Conservation (phyloP, 1,140 invertebrate genomes). For the Stegodyphus mimosarum region DNA sequence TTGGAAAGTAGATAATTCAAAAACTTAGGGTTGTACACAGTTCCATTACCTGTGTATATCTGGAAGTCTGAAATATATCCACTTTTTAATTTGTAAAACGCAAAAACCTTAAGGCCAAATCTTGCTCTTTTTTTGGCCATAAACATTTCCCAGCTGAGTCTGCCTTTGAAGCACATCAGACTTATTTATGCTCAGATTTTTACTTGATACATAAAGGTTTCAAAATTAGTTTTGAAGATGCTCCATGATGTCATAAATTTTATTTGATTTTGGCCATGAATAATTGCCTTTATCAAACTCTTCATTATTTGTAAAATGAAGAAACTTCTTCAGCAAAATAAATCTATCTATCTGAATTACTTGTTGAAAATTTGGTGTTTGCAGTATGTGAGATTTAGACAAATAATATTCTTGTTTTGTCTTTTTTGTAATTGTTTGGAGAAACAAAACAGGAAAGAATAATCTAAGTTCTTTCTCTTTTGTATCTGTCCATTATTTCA, state of each 20-base stretch:
- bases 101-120: constrained; percentile 15
- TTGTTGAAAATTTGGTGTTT: constrained; percentile 10
- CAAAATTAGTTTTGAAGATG: constrained; percentile 3
- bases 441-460: constrained; percentile 23
- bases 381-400: background rate
- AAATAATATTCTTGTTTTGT: background rate
- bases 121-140: constrained; percentile 21
- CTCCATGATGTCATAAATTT: constrained; percentile 10
- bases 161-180: constrained; percentile 14
- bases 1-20: background rate
- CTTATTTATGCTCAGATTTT: constrained; percentile 1
- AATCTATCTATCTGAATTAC: constrained; percentile 4
- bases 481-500: constrained; percentile 15
- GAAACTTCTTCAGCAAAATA: constrained; percentile 11
- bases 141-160: background rate
- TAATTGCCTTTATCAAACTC: constrained; percentile 20
- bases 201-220: background rate
- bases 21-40: constrained; percentile 21
- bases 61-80: constrained; percentile 26
- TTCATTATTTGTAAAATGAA: constrained; percentile 38
- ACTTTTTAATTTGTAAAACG: background rate
- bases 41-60: constrained; percentile 29
- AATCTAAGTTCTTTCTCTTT: constrained; percentile 16
- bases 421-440: constrained; percentile 16
- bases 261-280: constrained; percentile 8